Base-by-base conservation (phyloP, 1,140 invertebrate species). In the Pseudobourletiella spinata region DNA sequence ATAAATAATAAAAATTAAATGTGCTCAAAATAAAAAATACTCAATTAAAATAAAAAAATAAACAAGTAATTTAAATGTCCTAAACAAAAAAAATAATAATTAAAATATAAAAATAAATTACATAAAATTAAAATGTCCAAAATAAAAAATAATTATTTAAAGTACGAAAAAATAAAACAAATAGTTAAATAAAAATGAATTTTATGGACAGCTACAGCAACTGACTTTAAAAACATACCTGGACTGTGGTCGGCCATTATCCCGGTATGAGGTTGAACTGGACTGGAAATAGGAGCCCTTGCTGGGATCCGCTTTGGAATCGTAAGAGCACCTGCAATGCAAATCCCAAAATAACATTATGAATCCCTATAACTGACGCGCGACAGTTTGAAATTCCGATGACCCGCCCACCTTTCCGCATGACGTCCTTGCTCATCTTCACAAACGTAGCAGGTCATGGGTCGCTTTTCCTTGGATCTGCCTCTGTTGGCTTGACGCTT, bases 391-490 rank as follows among this genome's bases (percentile, higher is more conserved):
- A n/a, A n/a, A n/a, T n/a, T n/a, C n/a, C n/a, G n/a, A n/a, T n/a
- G n/a, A n/a, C n/a, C n/a, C 2, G 8, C 14, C 20, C 22, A 55
- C 30, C 58, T 39, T 48, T 67, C 65, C 20, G 66, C 66, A 50
- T 67, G 64, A 22, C 61, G 61, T 39, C 68, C 68, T 43, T 66
- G 39, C 26, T 69, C 68, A 57, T 69, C 68, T 65, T 69, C 62
- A 42, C 68, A 69, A 2, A 69, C 68, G 39, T 69, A 69, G 32
- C 68, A 69, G 8, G 68, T 69, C 68, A 69, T 69, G 0, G 68
- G 68, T 25, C 57, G 52, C 25, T 62, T 69, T 18, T 51, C 61
- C 20, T 55, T 32, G n/a, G 43, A 29, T 1, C 60, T 32, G 2
- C 54, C 56, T 43, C 60, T 28, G 20, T 58, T 22, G 30, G 66